Conservation (phyloP, 2,888 invertebrate species). For the Xestia sexstrigata region DNA sequence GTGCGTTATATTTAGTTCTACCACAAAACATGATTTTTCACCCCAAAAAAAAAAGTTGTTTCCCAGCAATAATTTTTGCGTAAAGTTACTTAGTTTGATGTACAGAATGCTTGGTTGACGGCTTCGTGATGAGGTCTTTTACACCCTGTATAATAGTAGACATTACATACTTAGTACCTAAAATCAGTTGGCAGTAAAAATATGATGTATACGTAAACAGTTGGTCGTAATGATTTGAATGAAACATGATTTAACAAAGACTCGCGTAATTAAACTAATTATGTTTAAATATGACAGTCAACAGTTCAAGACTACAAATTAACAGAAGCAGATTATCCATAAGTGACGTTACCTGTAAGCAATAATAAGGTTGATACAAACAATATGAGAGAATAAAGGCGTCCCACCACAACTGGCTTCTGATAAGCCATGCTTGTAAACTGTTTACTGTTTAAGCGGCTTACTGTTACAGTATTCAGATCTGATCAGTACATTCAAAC, state of each 20-base stretch:
- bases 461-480: no score
- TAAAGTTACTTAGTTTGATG: no score
- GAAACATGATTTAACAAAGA: constrained; percentile 1
- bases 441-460: no score
- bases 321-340: not conserved
- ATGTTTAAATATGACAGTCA: constrained; percentile 1
- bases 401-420: not conserved
- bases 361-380: not conserved
- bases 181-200: not conserved
- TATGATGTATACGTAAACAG: not conserved
- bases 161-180: not conserved
- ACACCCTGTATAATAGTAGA: no score
- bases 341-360: constrained; percentile 2
- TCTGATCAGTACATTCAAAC: no score
- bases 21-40: no score
- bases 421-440: not conserved
- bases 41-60: no score
- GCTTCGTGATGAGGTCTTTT: no score
- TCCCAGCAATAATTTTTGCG: no score
- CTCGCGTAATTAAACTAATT: constrained; percentile 5
- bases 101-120: no score
- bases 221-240: no score
- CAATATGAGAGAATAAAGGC: constrained; percentile 6
- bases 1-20: no score
- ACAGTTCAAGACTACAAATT: not conserved